These are phyloP conservation scores for Samia ricini DNA, from an alignment of 1,140 invertebrate species.

Conservation along the genomic window DNA sequence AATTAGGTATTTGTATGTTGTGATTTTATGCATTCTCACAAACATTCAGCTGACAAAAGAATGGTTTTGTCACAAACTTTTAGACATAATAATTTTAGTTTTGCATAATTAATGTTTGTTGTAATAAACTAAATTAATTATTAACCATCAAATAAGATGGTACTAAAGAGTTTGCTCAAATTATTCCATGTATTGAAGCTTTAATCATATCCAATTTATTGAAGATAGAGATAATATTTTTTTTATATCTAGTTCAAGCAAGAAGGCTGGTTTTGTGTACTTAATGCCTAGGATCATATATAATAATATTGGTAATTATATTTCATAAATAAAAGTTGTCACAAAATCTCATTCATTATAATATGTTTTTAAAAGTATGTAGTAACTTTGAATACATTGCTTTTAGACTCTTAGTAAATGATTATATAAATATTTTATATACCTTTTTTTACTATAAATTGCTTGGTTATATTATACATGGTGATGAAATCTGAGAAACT, in stretches of 20 bases:
- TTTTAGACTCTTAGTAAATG: too few species aligned
- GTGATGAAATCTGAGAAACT: background rate
- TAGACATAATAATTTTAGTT: background rate
- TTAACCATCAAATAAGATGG: background rate
- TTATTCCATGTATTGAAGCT: background rate
- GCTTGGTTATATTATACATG: background rate
- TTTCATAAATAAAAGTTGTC: too few species aligned
- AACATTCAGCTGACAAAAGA: background rate
- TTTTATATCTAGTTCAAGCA: background rate
- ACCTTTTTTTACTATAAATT: background rate
- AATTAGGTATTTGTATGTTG: background rate
- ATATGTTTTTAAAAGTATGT: too few species aligned
- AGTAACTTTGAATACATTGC: too few species aligned
- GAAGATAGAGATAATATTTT: background rate
- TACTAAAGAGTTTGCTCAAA: background rate
- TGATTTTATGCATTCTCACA: background rate
- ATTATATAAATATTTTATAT: too few species aligned
- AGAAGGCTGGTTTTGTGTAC: background rate
- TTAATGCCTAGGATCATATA: background rate
- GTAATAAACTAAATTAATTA: background rate
- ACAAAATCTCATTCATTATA: too few species aligned
- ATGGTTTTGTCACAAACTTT: background rate
- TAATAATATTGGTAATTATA: too few species aligned
- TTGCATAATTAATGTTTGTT: background rate
- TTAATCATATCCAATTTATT: background rate